Evolutionary conservation across 2,113 vertebrate genomes (phyloP), one percentile per base, ranked within the genome.

Genomic region (Delphinapterus leucas): DNA sequence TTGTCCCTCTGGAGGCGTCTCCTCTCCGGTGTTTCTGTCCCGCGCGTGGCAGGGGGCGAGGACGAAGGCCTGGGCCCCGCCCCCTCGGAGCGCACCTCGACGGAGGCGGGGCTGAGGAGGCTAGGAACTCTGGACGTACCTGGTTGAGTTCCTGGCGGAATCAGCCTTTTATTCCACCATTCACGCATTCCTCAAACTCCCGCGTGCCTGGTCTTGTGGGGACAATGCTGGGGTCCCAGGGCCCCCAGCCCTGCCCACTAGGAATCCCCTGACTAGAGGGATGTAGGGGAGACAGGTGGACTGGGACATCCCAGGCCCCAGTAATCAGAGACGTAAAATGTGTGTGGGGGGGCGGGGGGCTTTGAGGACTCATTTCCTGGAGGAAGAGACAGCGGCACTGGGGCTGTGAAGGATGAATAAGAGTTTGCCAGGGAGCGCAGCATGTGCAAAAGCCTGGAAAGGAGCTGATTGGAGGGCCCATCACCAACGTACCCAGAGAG

Each of bases 401-500:
- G 93, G 92, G 86, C 31, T 79, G 11, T 58, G 67, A 28, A 31
- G 95, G 55, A 47, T 86, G 96, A 83, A 49, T 44, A 95, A 73
- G 95, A 96, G 96, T 97, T 97, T 76, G 36, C 91, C 44, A 3
- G 28, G 68, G 20, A 88, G 36, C 8, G 3, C 31, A 7, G n/a
- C 18, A 9, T 4, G 31, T 67, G 58, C 20, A 36, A 49, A 28
- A 73, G 65, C 36, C 49, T n/a, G 2, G 53, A 58, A 49, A 31
- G 53, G 28, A 31, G 12, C 44, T 28, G 38, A 49, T 14, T 20
- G 44, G 28, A 53, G 74, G 23, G 31, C 33, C 60, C 55, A 7
- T 26, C 53, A 25, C 71, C 71, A n/a, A 21, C 25, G 38, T 28
- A 10, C 9, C 44, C 10, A 31, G 82, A 70, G 25, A 65, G 36